Percentiles rank a stretch among this genome's conserved stretches.
These are phyloP conservation scores for Diaphora mendica DNA, from an alignment of 2,888 invertebrate species.

Conservation along the genomic window DNA sequence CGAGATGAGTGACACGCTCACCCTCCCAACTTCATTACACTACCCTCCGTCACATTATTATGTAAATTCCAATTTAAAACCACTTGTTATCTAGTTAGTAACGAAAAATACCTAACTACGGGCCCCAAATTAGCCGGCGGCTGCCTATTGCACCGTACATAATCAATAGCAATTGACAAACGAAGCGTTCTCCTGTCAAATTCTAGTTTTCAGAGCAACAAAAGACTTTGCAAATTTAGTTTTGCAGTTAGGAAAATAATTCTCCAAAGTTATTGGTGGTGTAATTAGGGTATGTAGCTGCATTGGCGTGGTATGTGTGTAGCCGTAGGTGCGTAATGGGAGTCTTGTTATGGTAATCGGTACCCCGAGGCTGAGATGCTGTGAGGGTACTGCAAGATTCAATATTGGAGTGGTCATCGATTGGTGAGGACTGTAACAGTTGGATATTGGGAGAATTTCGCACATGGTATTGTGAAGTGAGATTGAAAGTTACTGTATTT, in stretches of 20 bases:
- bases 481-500: constrained; percentile 10
- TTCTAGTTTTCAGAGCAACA: constrained; percentile 78
- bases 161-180: constrained; percentile 86
- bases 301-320: constrained; percentile 39
- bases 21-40: constrained; percentile 67
- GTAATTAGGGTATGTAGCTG: constrained; percentile 35
- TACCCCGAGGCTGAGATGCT: constrained; percentile 70
- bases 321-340: constrained; percentile 80
- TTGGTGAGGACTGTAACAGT: constrained; percentile 56
- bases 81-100: constrained; percentile 86
- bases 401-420: constrained; percentile 71
- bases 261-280: neutral
- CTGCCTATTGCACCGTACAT: constrained; percentile 76
- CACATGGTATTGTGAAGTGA: constrained; percentile 22
- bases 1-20: constrained; percentile 55
- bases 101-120: constrained; percentile 82
- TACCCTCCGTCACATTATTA: constrained; percentile 76
- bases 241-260: constrained; percentile 24
- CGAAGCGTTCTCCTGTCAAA: constrained; percentile 85
- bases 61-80: constrained; percentile 86
- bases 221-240: constrained; percentile 52
- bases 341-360: constrained; percentile 85
- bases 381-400: constrained; percentile 64
- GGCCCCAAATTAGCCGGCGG: constrained; percentile 79
- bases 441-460: constrained; percentile 44